Evolutionary conservation across 1,140 invertebrate species (phyloP), one percentile per base, ranked within the genome.

Genomic region (Orchestia grillus): DNA sequence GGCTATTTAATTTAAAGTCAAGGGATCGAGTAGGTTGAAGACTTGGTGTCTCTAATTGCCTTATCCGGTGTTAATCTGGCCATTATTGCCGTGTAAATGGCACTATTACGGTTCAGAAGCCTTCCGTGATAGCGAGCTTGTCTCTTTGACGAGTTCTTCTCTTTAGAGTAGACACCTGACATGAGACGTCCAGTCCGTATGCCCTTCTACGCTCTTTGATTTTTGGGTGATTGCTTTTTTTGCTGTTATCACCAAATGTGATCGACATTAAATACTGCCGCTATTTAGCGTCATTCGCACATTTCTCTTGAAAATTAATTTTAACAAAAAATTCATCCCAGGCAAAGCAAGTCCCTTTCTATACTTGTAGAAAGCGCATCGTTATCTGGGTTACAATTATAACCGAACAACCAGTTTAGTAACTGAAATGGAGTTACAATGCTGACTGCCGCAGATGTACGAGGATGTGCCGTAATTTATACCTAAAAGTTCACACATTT

Each of bases 21-120:
- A 43, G 41, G n/a, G 88, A 77, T 77, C 62, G 62, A 77, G 62
- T 77, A 19, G 62, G 62, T 77, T 77, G 62, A 77, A 36, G 62
- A 44, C 41, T 90, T 90, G 88, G 88, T 90, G 88, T 90, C 88
- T 90, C 88, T 90, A 90, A 90, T 90, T 90, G 88, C 88, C 88
- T 90, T 90, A 90, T 90, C 88, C 88, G 28, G 88, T 42, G n/a
- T 41, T 90, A 90, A 90, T 90, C 88, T 41, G 88, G 88, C 41
- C 88, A 90, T 90, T 90, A 90, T 90, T 90, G 43, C n/a, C 88
- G 88, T 90, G 88, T 90, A 90, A 90, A 90, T 90, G 88, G 88
- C 88, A 44, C 88, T 44, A 90, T 90, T 90, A 44, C 88, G 88
- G 88, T 90, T 90, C 88, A 90, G 88, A 90, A 90, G 88, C 88